Evolutionary conservation across 2,113 vertebrate species (phyloP).

Genomic region (Chinchilla lanigera): DNA sequence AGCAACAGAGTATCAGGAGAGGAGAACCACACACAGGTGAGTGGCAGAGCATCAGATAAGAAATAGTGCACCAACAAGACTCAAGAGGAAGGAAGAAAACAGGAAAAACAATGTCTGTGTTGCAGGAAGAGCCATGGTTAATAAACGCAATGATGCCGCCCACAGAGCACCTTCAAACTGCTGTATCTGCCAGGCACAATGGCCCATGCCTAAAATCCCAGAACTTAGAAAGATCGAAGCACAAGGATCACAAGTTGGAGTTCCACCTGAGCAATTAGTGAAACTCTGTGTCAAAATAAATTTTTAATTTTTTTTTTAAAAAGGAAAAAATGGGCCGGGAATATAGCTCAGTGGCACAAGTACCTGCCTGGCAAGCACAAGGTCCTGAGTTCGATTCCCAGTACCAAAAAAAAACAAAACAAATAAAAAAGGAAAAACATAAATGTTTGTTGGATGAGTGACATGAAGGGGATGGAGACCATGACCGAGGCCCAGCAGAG

Average conservation of each 20-base stretch:
- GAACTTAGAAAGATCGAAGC: neutral
- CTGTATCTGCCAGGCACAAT: neutral
- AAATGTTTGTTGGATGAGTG: neutral
- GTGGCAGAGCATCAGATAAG: neutral
- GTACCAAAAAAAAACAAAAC: too few species aligned
- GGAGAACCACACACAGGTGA: neutral
- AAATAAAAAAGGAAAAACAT: neutral
- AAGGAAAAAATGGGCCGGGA: too few species aligned
- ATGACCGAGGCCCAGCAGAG: neutral
- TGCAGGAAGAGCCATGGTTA: neutral
- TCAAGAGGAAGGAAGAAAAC: neutral
- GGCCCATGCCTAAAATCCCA: neutral
- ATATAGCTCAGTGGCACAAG: too few species aligned
- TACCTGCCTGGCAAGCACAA: too few species aligned
- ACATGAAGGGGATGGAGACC: neutral
- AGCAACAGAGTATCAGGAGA: neutral
- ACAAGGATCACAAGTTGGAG: neutral
- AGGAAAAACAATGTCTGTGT: neutral
- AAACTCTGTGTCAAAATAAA: neutral
- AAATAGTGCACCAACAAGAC: neutral
- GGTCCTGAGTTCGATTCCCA: too few species aligned
- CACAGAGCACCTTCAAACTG: neutral
- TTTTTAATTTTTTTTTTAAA: neutral
- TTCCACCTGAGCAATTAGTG: neutral
- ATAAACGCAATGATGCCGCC: neutral